Evolutionary conservation across 23 tunicate species (phyloP).

Genomic region (Styela clava): DNA sequence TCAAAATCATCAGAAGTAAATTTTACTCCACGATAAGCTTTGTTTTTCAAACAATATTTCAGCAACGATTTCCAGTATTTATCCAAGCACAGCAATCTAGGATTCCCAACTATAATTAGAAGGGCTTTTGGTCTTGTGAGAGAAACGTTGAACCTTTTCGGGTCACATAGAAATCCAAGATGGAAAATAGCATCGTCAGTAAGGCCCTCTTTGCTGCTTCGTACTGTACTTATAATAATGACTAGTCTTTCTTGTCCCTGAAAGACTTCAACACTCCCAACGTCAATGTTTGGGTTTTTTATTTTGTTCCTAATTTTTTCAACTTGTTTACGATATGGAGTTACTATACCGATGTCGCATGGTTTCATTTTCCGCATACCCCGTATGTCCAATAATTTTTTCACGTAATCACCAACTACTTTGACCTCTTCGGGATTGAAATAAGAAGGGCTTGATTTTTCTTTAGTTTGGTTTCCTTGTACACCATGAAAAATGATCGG

Average conservation of each 20-base stretch:
- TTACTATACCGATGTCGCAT: constrained; percentile 59
- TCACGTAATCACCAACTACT: constrained; percentile 6
- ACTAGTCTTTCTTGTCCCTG: constrained; percentile 69
- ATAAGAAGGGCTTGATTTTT: constrained; percentile 72
- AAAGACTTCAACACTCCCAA: constrained; percentile 76
- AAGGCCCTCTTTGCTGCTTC: constrained; percentile 32
- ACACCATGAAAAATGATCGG: constrained; percentile 77
- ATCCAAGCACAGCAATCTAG: constrained; percentile 56
- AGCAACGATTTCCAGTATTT: constrained; percentile 68
- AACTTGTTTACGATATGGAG: constrained; percentile 87
- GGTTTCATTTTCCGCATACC: constrained; percentile 16
- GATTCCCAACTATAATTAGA: constrained; percentile 79
- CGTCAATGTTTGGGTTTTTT: constrained; percentile 15
- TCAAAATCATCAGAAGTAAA: not conserved
- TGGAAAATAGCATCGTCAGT: constrained; percentile 18
- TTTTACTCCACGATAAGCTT: constrained; percentile 13
- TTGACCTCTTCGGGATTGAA: constrained; percentile 61
- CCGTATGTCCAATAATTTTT: not conserved
- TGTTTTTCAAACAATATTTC: constrained; percentile 38
- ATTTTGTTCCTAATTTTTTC: constrained; percentile 6
- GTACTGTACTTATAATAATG: constrained; percentile 68
- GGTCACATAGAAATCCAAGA: constrained; percentile 10
- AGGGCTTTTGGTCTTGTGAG: constrained; percentile 75
- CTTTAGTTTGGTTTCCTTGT: constrained; percentile 58
- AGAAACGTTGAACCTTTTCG: constrained; percentile 79